Base-by-base conservation (phyloP, 2,113 vertebrate species). In the Gymnorhina tibicen region DNA sequence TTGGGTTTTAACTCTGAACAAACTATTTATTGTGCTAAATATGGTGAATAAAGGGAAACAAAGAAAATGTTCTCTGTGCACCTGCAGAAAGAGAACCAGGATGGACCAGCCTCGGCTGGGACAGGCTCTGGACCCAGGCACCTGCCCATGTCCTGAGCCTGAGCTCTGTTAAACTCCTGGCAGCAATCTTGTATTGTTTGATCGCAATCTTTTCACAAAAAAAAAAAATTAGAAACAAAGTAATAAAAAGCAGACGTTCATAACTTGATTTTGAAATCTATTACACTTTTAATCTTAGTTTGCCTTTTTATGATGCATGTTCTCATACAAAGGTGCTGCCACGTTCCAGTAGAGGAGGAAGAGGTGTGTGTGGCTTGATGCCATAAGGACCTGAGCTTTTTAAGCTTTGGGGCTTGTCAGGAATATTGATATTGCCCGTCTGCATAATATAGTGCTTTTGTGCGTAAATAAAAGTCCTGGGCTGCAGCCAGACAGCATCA, bases 321-420 rank as follows among this genome's bases (percentile, higher is more conserved):
- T 56, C 33, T 39, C 24, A 13, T 2, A 41, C 49, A 64, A n/a
- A 75, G 6, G 4, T 39, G 59, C 32, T 74, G 55, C 26, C 37
- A 2, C 14, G 2, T 46, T 62, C 59, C 59, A 10, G 24, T 1
- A 24, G 13, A n/a, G 76, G 33, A 68, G 50, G 63, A 69, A 22
- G 23, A 73, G 50, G 32, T 2, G 1, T 0, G 0, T 44, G 10
- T 2, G 9, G 18, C 46, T 53, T 0, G 0, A 7, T 46, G 55
- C 49, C 4, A 1, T 4, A 16, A 64, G n/a, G 42, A 35, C 11
- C 21, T 46, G 72, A 67, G 56, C 32, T n/a, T 78, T 66, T 28
- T 6, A 7, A 28, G 46, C 37, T 53, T n/a, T 33, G 55, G 55
- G 26, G 3, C 21, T 81, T 13, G 22, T n/a, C n/a, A 20, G 59